Evolutionary conservation across 2,888 invertebrate genomes (phyloP), one percentile per base, ranked within the genome.

Genomic region (Caenorhabditis panamensis): DNA sequence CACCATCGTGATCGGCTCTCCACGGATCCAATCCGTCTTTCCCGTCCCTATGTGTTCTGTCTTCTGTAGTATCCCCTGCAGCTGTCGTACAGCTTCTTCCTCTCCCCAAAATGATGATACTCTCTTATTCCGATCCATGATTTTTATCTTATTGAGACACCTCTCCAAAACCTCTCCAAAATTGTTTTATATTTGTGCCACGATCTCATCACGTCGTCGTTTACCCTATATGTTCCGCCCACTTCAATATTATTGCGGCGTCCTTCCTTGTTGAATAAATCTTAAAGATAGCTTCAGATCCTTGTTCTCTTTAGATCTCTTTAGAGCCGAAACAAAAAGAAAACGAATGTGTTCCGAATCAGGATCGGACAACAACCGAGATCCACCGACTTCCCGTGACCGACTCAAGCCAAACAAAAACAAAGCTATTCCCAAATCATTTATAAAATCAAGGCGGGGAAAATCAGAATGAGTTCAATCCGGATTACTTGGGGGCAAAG

Each of bases 401-500:
- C n/a, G n/a, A n/a, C n/a, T n/a, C n/a, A n/a, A n/a, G n/a, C n/a
- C n/a, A n/a, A n/a, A n/a, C n/a, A n/a, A n/a, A n/a, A n/a, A n/a
- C n/a, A n/a, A n/a, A n/a, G n/a, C n/a, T n/a, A n/a, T n/a, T n/a
- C n/a, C n/a, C n/a, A n/a, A n/a, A n/a, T n/a, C n/a, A n/a, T n/a
- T n/a, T n/a, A n/a, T n/a, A n/a, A n/a, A n/a, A n/a, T n/a, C n/a
- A n/a, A n/a, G n/a, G n/a, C n/a, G n/a, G n/a, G n/a, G n/a, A n/a
- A n/a, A n/a, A n/a, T n/a, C n/a, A n/a, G n/a, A n/a, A n/a, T 31
- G 54, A 41, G 66, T 26, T 37, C 0, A 4, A 20, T 16, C 16
- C 31, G 24, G 13, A 11, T 54, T 85, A 86, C 72, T 86, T 86
- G 28, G 86, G 84, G 20, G 84, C 82, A 64, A 87, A 87, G 79